Evolutionary conservation across 2,797 vertebrate species (phyloP), one percentile per base, ranked within the genome.

Genomic region (Scleropages formosus): DNA sequence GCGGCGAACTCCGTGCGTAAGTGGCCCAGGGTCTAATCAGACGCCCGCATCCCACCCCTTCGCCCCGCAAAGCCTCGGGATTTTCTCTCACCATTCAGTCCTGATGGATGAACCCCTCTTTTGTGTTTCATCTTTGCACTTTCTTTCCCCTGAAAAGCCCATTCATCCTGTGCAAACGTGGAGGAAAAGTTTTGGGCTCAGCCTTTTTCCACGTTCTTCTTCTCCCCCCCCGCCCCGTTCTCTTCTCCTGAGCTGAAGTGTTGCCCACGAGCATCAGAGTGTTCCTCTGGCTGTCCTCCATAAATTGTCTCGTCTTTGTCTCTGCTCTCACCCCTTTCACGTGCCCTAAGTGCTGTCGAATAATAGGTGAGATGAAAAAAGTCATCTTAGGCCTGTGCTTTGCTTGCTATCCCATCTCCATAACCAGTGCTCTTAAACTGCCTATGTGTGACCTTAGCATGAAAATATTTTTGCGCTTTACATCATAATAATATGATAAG

Each of bases 301-400:
- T 78, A 83, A 81, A 81, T 81, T 39, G 70, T 76, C 72, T 76
- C 74, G n/a, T 68, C 71, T 75, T 76, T 74, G 65, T 76, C 72
- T 39, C 73, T 46, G 67, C 75, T 59, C 62, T 60, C 60, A 22
- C 61, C 62, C 70, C 75, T 73, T 76, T 81, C 81, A 78, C 62
- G 76, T 76, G 72, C 61, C 74, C 64, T 69, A 78, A 76, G 79
- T 74, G 71, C 74, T 46, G 59, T 8, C 63, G 77, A 79, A 76
- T 74, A 79, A 71, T 75, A 68, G 49, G 66, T 65, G 68, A 62
- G 56, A 72, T 44, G 51, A 44, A 61, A 69, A 72, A 82, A 73
- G 77, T 75, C 78, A 78, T 75, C 76, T 70, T 70, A 31, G 44
- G 49, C 49, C 66, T 69, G 16, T 62, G 66, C 58, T 69, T 61